Evolutionary conservation across 2,888 invertebrate genomes (phyloP).

Genomic region (Uloborus plumipes): DNA sequence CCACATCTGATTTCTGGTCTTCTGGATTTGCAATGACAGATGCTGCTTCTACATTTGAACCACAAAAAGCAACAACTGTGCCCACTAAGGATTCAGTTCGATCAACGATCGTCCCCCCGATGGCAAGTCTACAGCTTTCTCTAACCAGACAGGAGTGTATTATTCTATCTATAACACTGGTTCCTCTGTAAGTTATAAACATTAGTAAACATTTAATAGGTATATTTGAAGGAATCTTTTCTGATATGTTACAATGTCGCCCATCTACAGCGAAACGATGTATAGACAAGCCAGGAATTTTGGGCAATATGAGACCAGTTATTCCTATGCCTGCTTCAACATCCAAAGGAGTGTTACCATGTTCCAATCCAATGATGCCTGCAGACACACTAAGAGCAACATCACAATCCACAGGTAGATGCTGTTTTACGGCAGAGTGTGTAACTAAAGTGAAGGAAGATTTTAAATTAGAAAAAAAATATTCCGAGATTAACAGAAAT

Average conservation of each 20-base stretch:
- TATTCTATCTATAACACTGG: background rate
- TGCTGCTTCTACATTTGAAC: conserved; percentile 67
- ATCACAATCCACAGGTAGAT: conserved; percentile 13
- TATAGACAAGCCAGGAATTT: conserved; percentile 32
- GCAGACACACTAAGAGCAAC: background rate
- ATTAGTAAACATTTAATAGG: conserved; percentile 31
- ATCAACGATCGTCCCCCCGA: conserved; percentile 58
- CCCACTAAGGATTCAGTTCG: conserved; percentile 12
- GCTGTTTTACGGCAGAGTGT: background rate
- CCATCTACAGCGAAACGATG: conserved; percentile 21
- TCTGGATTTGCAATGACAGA: conserved; percentile 67
- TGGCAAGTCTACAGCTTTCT: conserved; percentile 36
- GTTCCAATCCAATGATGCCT: conserved; percentile 24
- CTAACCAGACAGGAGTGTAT: conserved; percentile 14
- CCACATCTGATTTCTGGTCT: conserved; percentile 61
- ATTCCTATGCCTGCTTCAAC: conserved; percentile 36
- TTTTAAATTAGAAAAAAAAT: too few species aligned
- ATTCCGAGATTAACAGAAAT: too few species aligned
- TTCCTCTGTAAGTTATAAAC: conserved; percentile 19
- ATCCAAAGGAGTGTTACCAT: conserved; percentile 16
- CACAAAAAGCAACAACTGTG: conserved; percentile 59
- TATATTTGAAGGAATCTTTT: conserved; percentile 24
- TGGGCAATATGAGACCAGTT: conserved; percentile 31
- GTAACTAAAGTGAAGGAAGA: background rate
- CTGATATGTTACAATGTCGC: background rate